Evolutionary conservation across 2,888 invertebrate species (phyloP), one percentile per base, ranked within the genome.

Genomic region (Parnassius orleans): DNA sequence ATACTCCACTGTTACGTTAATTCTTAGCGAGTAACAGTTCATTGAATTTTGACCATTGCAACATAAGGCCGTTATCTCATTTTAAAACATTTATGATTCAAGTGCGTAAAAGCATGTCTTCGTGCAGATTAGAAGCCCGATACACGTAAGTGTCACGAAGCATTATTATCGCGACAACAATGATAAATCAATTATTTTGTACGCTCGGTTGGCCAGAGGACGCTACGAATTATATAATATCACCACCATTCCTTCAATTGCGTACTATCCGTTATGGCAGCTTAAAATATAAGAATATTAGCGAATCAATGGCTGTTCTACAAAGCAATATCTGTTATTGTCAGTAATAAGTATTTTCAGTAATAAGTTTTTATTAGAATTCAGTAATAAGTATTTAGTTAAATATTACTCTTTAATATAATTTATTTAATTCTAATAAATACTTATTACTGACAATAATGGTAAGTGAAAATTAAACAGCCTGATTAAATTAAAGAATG

Each of bases 111-210:
- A 62, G 60, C 62, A 33, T 52, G 33, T n/a, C 52, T 57, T 53
- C 43, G 44, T 14, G 11, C 19, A 42, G 59, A 59, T 55, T 52
- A 58, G 46, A 42, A 15, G 53, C 63, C 52, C 24, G 44, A 63
- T 42, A 50, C 47, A 19, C 56, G 59, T 33, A 55, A 63, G 51
- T 51, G 46, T 59, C 55, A 50, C 51, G 12, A 51, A 41, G 12
- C 24, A 46, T 55, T 63, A 51, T 58, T 54, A 55, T 46, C 12
- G 58, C 58, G 44, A 59, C 59, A 59, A 59, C 63, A 59, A 63
- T 63, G 55, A 59, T 59, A 55, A 59, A 63, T 63, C 63, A 63
- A 59, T 59, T 63, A 59, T 63, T 63, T 63, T 63, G 59, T 59
- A 54, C 58, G 15, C 50, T 51, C 43, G 48, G 50, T 57, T 53